Percentiles rank a stretch among this genome's conserved stretches.
Conservation (phyloP, 2,113 vertebrate genomes). For the Budorcas taxicolor region DNA sequence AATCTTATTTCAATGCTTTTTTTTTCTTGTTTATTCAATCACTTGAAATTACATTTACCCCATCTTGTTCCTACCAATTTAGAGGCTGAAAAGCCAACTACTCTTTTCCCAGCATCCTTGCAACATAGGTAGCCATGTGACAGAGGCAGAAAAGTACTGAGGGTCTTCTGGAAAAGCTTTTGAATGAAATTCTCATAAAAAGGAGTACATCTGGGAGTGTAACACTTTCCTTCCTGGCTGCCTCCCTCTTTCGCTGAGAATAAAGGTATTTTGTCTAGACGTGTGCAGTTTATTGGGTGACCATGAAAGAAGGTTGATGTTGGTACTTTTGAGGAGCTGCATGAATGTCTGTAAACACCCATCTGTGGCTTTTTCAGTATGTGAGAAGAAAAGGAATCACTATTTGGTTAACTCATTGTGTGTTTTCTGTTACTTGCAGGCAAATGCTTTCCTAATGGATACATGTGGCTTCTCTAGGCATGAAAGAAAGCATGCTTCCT, state of each 20-base stretch:
- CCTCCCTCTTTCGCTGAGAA: neutral
- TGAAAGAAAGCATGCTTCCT: neutral
- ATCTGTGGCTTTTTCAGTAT: neutral
- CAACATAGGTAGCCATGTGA: accelerated
- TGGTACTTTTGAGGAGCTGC: neutral
- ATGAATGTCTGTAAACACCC: neutral
- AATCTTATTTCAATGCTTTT: neutral
- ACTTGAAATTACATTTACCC: neutral
- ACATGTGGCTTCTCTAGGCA: neutral
- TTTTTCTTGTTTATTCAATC: neutral
- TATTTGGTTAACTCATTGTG: neutral
- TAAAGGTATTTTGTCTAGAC: neutral
- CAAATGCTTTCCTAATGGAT: neutral
- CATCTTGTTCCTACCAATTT: neutral
- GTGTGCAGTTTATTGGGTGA: neutral
- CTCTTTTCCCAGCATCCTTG: neutral
- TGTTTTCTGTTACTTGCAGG: neutral
- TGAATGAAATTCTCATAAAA: neutral
- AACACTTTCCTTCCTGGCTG: neutral
- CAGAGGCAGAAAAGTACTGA: neutral
- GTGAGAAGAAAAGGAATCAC: neutral
- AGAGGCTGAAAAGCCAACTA: neutral
- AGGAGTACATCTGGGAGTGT: neutral
- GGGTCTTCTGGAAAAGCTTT: neutral
- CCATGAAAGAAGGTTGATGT: neutral